Evolutionary conservation across 1,140 invertebrate genomes (phyloP), one percentile per base, ranked within the genome.

Genomic region (Leptopilina boulardi): DNA sequence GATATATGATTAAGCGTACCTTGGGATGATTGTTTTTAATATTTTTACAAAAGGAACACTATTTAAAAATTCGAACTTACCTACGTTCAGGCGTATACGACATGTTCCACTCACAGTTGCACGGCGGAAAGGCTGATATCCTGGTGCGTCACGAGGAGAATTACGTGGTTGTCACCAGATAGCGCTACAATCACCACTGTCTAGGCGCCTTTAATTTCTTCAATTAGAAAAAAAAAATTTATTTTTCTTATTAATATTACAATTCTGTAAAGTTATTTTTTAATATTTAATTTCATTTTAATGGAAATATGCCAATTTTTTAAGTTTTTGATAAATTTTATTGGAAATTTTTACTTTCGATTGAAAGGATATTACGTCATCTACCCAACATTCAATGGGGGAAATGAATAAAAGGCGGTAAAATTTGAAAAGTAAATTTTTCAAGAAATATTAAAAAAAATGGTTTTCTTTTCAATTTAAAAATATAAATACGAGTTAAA

Each of bases 31-130:
- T 66, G 4, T 23, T 26, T 30, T 21, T 23, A 73, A 23, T 41
- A 73, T 42, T 74, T 73, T 42, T 9, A 0, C 11, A 21, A 19
- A 44, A 0, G 13, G 0, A 72, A 78, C 34, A 81, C 78, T 66
- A n/a, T 66, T 66, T 66, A 30, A 87, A 86, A 86, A 83, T 78
- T 51, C 42, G 83, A 91, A 93, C 93, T 94, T 94, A 95, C 94
- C 94, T 94, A 93, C 93, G 92, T 91, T 95, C 94, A 89, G 92
- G 90, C 87, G 93, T 92, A 93, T 93, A 93, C 89, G 94, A 95
- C 94, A 95, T 95, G 93, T 94, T 94, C 92, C 91, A 93, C 93
- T 94, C 91, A 92, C 92, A 91, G 92, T 93, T 91, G 92, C 91
- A 92, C 93, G 92, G 92, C 92, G 93, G 93, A 95, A 95, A 94